phyloP scores from a whole-genome alignment of 2,888 invertebrate genomes.

The Aricia artaxerxes region DNA sequence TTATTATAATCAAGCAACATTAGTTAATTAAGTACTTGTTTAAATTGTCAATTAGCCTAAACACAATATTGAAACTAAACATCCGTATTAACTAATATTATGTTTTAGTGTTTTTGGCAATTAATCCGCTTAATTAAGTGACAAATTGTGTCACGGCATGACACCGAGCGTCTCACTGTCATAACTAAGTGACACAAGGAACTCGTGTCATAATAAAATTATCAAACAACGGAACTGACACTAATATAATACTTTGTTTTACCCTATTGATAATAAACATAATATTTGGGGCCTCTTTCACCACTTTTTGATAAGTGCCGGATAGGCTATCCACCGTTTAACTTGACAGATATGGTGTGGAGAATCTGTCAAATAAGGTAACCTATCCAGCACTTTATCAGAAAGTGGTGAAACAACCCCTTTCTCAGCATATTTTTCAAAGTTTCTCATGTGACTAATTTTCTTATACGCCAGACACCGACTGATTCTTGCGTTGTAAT shows the following conservation, averaged over 20 bases:
- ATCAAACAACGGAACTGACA: neutral
- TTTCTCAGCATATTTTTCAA: no score
- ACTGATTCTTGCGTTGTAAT: no score
- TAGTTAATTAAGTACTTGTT: neutral
- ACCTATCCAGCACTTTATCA: no score
- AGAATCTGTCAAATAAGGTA: no score
- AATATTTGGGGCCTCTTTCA: no score
- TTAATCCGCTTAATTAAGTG: slow-evolving; percentile 22
- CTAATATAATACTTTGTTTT: neutral
- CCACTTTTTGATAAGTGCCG: no score
- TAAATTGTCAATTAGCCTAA: slow-evolving; percentile 1
- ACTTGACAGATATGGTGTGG: no score
- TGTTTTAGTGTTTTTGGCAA: slow-evolving; percentile 1
- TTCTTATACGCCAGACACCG: no score
- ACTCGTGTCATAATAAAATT: neutral
- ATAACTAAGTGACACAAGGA: slow-evolving; percentile 9
- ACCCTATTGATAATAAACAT: no score
- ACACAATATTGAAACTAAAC: neutral
- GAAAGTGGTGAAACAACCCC: no score
- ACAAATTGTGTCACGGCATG: slow-evolving; percentile 19
- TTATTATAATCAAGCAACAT: neutral
- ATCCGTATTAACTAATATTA: neutral
- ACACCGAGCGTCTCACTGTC: neutral
- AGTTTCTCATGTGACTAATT: no score
- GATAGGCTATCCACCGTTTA: no score